Conservation (phyloP, 2,888 invertebrate genomes). For the Drosophila kambysellisi region DNA sequence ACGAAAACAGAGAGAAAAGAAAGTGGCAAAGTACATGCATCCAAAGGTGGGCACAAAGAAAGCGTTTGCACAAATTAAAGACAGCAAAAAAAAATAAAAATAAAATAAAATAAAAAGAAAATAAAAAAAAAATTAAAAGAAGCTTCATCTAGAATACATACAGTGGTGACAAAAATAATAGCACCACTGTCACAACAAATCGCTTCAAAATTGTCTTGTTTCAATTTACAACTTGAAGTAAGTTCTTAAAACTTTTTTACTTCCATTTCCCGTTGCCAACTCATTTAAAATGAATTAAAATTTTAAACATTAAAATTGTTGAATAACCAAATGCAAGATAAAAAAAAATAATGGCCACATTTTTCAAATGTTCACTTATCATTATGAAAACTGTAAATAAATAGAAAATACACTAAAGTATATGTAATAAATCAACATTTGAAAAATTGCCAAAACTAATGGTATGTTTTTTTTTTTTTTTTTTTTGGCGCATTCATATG, state of each 20-base stretch:
- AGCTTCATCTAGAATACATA: conserved; percentile 39
- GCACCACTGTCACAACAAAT: neutral
- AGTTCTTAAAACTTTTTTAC: too few relatives aligned
- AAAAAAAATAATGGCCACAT: neutral
- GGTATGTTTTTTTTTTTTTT: neutral
- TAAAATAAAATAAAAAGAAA: neutral
- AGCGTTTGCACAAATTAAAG: conserved; percentile 49
- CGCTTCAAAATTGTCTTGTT: neutral
- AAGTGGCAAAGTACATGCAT: conserved; percentile 35
- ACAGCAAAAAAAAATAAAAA: conserved; percentile 15
- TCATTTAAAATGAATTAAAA: neutral
- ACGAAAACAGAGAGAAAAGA: conserved; percentile 46
- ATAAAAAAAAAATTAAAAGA: conserved; percentile 13
- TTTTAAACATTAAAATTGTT: neutral
- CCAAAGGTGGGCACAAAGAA: conserved; percentile 41
- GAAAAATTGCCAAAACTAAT: neutral
- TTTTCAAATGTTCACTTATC: neutral
- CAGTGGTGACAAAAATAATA: neutral
- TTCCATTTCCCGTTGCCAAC: neutral
- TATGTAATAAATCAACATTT: neutral
- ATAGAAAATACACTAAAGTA: neutral
- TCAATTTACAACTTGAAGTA: too few relatives aligned
- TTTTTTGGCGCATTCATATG: neutral
- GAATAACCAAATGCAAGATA: neutral
- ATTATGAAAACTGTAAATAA: neutral